These are phyloP conservation scores for Antheraea yamamai DNA, from an alignment of 2,888 invertebrate genomes.

Conservation along the genomic window DNA sequence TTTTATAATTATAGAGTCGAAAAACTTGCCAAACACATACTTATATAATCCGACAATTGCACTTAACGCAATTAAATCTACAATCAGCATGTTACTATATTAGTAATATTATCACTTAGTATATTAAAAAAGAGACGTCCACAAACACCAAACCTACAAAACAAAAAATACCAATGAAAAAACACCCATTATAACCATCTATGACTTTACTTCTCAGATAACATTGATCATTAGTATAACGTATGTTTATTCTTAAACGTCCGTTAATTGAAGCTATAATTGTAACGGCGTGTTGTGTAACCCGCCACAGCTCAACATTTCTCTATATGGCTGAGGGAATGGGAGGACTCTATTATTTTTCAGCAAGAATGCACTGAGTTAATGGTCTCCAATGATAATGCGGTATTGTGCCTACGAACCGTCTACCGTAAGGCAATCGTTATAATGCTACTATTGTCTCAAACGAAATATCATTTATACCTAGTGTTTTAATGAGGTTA, in stretches of 20 bases:
- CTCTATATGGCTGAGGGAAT: constrained; percentile 48
- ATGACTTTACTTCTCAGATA: background rate
- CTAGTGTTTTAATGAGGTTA: constrained; percentile 37
- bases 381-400: constrained; percentile 73
- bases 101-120: no score
- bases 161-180: no score
- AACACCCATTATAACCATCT: no score
- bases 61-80: no score
- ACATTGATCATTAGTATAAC: background rate
- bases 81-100: no score
- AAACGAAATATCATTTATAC: constrained; percentile 47
- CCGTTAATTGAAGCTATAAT: background rate
- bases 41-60: no score
- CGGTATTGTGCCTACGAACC: constrained; percentile 45
- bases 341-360: constrained; percentile 68
- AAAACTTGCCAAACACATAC: no score
- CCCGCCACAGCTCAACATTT: constrained; percentile 46
- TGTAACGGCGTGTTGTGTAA: constrained; percentile 25
- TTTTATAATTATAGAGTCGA: no score
- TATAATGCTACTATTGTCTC: constrained; percentile 63
- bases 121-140: no score
- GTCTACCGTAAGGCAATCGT: constrained; percentile 58
- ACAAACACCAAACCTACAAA: no score
- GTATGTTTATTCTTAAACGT: background rate
- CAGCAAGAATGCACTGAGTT: constrained; percentile 73